A percentile compares a stretch with the other conserved stretches of the same genome.
These are phyloP conservation scores for Leptonema lineaticorne DNA, from an alignment of 1,140 invertebrate species.

Conservation along the genomic window DNA sequence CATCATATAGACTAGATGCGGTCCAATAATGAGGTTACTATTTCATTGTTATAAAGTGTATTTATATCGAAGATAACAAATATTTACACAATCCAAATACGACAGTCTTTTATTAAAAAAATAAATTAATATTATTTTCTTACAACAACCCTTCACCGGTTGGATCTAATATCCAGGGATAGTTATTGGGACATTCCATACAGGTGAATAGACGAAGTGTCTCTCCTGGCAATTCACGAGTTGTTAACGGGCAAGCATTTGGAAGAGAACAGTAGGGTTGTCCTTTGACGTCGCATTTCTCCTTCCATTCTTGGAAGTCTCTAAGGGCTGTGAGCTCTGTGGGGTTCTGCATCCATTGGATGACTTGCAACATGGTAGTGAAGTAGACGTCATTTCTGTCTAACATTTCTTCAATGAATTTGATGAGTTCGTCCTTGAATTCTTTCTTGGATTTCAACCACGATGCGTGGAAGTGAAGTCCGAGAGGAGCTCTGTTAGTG, in stretches of 20 bases:
- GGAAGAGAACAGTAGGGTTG: constrained; percentile 89
- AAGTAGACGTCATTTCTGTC: constrained; percentile 91
- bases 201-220: constrained; percentile 91
- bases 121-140: constrained; percentile 61
- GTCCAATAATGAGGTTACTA: constrained; percentile 16
- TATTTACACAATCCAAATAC: constrained; percentile 48
- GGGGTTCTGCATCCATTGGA: constrained; percentile 97
- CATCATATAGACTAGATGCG: constrained; percentile 35
- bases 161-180: constrained; percentile 93
- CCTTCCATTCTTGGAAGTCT: constrained; percentile 94
- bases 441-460: constrained; percentile 94
- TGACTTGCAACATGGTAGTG: constrained; percentile 89
- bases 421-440: constrained; percentile 87
- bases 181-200: constrained; percentile 94
- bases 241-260: constrained; percentile 86
- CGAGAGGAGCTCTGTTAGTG: constrained; percentile 90
- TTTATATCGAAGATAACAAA: constrained; percentile 48
- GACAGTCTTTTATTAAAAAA: constrained; percentile 40
- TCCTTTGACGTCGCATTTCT: constrained; percentile 92
- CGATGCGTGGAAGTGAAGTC: constrained; percentile 92
- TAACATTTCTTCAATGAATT: constrained; percentile 92
- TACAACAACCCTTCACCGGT: constrained; percentile 88
- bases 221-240: constrained; percentile 87
- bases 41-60: constrained; percentile 18
- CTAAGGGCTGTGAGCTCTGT: constrained; percentile 82